Percentiles rank a stretch among this genome's conserved stretches.
These are phyloP conservation scores for Saccostrea cuccullata DNA, from an alignment of 1,140 invertebrate species.

Conservation along the genomic window DNA sequence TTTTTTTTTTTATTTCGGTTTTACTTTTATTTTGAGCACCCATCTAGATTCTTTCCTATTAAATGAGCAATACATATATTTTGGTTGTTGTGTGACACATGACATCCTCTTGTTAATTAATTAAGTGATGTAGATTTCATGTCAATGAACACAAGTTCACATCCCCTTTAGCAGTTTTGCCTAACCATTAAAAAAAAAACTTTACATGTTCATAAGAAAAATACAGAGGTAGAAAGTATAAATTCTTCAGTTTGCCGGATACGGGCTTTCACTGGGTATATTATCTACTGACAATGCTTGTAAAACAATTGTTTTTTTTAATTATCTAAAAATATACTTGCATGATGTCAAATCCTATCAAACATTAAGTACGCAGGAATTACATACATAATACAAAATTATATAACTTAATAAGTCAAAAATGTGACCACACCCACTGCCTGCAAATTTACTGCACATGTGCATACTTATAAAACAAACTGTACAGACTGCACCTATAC, in stretches of 20 bases:
- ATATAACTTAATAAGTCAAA: background rate
- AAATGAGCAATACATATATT: background rate
- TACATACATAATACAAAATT: too few relatives aligned
- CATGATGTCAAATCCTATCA: conserved; percentile 10
- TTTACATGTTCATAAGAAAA: background rate
- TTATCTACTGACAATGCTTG: too few relatives aligned
- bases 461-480: background rate
- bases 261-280: too few relatives aligned
- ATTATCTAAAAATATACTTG: background rate
- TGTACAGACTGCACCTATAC: background rate
- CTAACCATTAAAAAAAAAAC: background rate
- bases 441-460: background rate
- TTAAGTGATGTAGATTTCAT: conserved; percentile 13
- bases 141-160: background rate
- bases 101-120: conserved; percentile 34
- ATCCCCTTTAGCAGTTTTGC: background rate
- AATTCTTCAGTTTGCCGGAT: too few relatives aligned
- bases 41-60: background rate
- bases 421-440: background rate
- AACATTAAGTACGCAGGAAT: background rate
- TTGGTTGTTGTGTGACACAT: background rate
- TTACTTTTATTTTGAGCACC: background rate
- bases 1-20: background rate
- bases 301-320: too few relatives aligned
- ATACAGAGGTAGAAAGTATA: background rate